Evolutionary conservation across 1,140 invertebrate genomes (phyloP).

Genomic region (Drosophila nannoptera): DNA sequence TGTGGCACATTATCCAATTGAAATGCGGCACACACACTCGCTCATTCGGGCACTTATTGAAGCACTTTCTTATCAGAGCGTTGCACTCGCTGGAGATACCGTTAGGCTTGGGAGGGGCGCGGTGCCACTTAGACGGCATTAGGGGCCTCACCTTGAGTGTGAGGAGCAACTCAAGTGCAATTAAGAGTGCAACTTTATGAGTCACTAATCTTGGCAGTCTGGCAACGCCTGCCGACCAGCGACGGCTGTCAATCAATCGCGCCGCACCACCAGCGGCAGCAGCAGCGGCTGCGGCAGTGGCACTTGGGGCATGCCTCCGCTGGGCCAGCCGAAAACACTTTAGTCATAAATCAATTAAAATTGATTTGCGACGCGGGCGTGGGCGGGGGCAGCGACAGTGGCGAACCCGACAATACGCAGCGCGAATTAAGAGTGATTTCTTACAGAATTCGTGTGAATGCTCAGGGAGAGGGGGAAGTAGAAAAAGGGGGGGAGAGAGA

Average conservation of each 20-base stretch:
- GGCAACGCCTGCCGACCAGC: conserved; percentile 25
- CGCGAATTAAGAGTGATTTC: conserved; percentile 50
- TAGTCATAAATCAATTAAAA: conserved; percentile 76
- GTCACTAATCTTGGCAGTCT: conserved; percentile 53
- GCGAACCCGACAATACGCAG: conserved; percentile 54
- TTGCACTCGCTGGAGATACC: conserved; percentile 21
- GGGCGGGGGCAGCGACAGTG: not conserved
- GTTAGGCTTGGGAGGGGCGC: conserved; percentile 4
- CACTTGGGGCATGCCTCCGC: conserved; percentile 50
- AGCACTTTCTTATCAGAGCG: conserved; percentile 13
- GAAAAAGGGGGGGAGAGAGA: too few relatives aligned
- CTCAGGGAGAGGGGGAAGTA: too few relatives aligned
- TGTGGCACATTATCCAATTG: not conserved
- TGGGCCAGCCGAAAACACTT: conserved; percentile 64
- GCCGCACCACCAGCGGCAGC: too few relatives aligned
- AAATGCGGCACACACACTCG: not conserved
- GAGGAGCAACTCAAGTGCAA: conserved; percentile 57
- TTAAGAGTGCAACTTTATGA: conserved; percentile 72
- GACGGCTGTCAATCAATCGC: conserved; percentile 66
- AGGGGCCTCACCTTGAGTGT: conserved; percentile 26
- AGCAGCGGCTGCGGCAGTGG: too few relatives aligned
- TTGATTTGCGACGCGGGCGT: conserved; percentile 49
- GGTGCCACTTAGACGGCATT: conserved; percentile 12
- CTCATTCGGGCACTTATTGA: not conserved
- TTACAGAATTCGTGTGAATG: not conserved